These are phyloP conservation scores for Macroteleia sp. DNA, from an alignment of 2,888 invertebrate genomes.

Conservation along the genomic window DNA sequence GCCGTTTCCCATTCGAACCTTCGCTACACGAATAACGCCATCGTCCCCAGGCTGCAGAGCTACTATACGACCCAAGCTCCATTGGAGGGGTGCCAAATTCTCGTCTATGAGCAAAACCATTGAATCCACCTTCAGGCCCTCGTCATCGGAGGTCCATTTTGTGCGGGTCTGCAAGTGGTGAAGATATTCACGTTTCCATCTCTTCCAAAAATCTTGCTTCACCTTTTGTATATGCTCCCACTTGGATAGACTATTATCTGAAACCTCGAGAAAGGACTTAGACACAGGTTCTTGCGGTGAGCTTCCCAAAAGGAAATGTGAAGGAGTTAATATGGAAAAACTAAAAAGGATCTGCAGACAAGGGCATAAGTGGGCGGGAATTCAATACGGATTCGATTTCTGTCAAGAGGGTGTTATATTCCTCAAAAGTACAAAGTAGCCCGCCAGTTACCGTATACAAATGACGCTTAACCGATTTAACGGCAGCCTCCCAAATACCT, in stretches of 20 bases:
- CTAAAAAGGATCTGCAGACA: conserved; percentile 57
- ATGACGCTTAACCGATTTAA: conserved; percentile 69
- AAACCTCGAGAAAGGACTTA: neutral
- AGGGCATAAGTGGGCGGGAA: conserved; percentile 54
- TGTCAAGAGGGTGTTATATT: conserved; percentile 59
- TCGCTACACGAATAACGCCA: neutral
- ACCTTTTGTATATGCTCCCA: conserved; percentile 1
- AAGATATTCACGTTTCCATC: conserved; percentile 12
- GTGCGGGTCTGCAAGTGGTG: conserved; percentile 14
- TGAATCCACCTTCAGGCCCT: neutral
- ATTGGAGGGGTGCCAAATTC: neutral
- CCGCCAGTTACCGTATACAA: conserved; percentile 22
- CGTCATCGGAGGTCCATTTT: neutral
- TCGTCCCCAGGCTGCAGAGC: neutral
- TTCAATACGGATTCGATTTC: conserved; percentile 66
- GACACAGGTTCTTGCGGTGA: neutral
- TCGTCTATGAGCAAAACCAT: conserved; percentile 13
- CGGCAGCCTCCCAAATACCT: conserved; percentile 70
- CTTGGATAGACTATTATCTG: neutral
- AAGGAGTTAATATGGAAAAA: conserved; percentile 67
- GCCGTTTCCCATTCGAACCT: too few species aligned
- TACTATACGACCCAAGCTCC: neutral
- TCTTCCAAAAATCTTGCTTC: conserved; percentile 16
- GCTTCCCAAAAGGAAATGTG: conserved; percentile 67
- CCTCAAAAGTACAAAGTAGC: conserved; percentile 56